These are phyloP conservation scores for Leptocoma aspasia DNA, from an alignment of 2,113 vertebrate species.

Conservation along the genomic window DNA sequence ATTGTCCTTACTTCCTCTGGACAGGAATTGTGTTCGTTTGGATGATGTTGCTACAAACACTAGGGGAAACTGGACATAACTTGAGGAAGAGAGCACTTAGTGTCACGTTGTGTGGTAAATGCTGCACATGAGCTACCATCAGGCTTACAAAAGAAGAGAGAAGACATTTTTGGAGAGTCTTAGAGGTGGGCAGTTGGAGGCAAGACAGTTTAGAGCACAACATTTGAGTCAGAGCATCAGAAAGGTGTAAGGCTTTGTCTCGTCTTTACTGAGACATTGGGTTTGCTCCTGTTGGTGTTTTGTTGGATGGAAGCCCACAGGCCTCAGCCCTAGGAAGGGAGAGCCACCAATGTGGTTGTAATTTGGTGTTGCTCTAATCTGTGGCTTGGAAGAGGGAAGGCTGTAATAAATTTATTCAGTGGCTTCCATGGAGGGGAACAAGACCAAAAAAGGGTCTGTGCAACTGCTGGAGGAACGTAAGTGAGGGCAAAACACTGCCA, in stretches of 20 bases:
- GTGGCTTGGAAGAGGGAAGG: background rate
- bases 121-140: background rate
- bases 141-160: background rate
- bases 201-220: background rate
- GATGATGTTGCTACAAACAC: background rate
- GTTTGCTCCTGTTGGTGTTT: background rate
- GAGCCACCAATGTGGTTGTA: background rate
- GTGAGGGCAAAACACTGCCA: background rate
- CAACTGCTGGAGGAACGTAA: background rate
- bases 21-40: background rate
- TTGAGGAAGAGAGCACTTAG: background rate
- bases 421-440: background rate
- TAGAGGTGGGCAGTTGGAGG: background rate
- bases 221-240: background rate
- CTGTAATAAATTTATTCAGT: background rate
- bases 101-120: background rate
- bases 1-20: background rate
- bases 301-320: background rate
- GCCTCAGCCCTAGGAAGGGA: background rate
- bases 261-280: background rate
- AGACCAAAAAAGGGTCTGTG: background rate
- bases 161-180: background rate
- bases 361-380: background rate
- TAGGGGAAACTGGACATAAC: background rate
- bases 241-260: background rate